Conservation (phyloP, 2,113 vertebrate species). For the Pluvianellus socialis region DNA sequence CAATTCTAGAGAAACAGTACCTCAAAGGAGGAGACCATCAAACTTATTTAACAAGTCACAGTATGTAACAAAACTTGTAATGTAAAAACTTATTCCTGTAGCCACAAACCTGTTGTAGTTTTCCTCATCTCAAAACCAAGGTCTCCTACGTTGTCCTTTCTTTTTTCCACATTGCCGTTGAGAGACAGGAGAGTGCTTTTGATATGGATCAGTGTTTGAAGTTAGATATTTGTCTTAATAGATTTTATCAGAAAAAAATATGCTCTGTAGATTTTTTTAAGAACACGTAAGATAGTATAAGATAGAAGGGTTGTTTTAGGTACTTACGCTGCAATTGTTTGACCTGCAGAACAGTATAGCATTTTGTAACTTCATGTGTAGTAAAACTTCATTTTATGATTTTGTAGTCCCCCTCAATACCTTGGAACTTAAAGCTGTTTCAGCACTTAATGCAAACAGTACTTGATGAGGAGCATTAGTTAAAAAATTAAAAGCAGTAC, state of each 20-base stretch:
- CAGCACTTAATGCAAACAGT: background rate
- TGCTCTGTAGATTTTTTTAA: background rate
- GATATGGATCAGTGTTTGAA: background rate
- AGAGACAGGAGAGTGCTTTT: background rate
- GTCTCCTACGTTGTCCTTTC: background rate
- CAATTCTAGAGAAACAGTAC: background rate
- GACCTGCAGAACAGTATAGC: background rate
- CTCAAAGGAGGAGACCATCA: background rate
- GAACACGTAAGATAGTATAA: background rate
- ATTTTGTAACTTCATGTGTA: background rate
- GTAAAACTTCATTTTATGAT: background rate
- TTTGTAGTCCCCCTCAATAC: accelerated
- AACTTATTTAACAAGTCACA: background rate
- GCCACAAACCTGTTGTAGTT: background rate
- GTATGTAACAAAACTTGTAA: background rate
- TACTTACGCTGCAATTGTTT: background rate
- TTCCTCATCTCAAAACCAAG: background rate
- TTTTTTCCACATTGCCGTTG: background rate
- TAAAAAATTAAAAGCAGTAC: background rate
- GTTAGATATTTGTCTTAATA: background rate
- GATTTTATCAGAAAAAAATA: background rate
- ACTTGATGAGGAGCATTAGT: background rate
- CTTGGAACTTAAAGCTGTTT: background rate
- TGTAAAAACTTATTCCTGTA: background rate
- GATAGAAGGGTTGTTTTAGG: background rate